These are phyloP conservation scores for Diadophis punctatus DNA, from an alignment of 2,113 vertebrate genomes.

Conservation along the genomic window DNA sequence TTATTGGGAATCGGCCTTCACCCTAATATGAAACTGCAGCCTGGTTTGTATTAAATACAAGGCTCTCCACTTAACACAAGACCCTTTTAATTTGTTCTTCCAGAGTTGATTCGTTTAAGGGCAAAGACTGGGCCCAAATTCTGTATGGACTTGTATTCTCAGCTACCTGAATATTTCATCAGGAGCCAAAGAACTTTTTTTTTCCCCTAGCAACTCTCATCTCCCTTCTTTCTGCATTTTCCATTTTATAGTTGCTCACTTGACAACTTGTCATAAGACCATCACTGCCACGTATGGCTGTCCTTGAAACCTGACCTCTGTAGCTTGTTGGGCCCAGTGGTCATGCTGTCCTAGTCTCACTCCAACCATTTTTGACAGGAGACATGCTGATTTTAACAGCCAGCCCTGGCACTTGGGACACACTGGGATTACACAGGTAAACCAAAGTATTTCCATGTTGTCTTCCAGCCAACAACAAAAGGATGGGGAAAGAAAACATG, in stretches of 20 bases:
- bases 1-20: background rate
- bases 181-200: slow-evolving; percentile 68
- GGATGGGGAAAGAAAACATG: slow-evolving; percentile 62
- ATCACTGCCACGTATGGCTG: slow-evolving; percentile 72
- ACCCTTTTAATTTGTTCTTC: background rate
- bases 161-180: slow-evolving; percentile 70
- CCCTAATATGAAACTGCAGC: background rate
- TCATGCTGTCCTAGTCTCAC: slow-evolving; percentile 80
- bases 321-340: slow-evolving; percentile 70
- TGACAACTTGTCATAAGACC: slow-evolving; percentile 82
- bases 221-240: slow-evolving; percentile 15
- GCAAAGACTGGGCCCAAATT: background rate
- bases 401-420: slow-evolving; percentile 77
- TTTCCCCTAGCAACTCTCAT: background rate
- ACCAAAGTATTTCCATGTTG: slow-evolving; percentile 72
- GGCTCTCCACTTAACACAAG: background rate
- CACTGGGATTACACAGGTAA: slow-evolving; percentile 83
- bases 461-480: slow-evolving; percentile 71
- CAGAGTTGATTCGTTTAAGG: background rate
- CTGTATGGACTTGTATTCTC: slow-evolving; percentile 42
- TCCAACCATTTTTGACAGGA: slow-evolving; percentile 83
- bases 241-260: slow-evolving; percentile 63
- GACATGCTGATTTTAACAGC: slow-evolving; percentile 70
- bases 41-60: background rate
- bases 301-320: slow-evolving; percentile 79